Evolutionary conservation across 2,797 vertebrate genomes (phyloP), one percentile per base, ranked within the genome.

Genomic region (Apogon talboti): DNA sequence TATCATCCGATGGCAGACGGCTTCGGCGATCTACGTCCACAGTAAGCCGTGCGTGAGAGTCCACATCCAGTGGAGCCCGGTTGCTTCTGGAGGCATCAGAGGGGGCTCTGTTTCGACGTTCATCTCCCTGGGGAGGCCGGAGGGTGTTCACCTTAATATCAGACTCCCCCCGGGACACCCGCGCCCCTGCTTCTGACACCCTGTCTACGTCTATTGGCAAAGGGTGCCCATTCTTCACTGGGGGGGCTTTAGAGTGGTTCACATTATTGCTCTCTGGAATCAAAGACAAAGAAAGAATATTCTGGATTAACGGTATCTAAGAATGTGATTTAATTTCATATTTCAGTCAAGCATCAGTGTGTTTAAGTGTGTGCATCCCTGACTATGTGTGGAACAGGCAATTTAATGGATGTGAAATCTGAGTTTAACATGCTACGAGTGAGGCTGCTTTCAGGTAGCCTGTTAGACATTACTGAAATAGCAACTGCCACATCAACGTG

Each of bases 141-240:
- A 66, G 64, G 19, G 84, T 11, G 41, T 81, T 90, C 12, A 6
- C 49, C 45, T 85, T 92, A 10, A 74, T 13, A 50, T 93, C 93
- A 0, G 79, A 74, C 2, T 89, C 88, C 9, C 83, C 77, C 38
- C 78, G 72, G 12, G 83, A 78, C 15, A 83, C 72, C 21, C 84
- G 72, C 4, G 24, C 15, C 8, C 73, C 84, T 0, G 15, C 53
- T 7, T 92, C 88, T 0, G 87, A 81, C 38, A 78, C 41, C 16
- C 53, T 81, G 46, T 92, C 91, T 30, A 70, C 40, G 2, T 94
- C 91, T 2, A 95, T 60, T 4, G 93, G 93, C 21, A 89, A 47
- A 0, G 92, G 94, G 67, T 98, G 96, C 51, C 97, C 97, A 43
- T 98, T 98, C 87, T 95, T 98, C 55, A 97, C 76, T 0, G 88